Evolutionary conservation across 2,888 invertebrate species (phyloP).

Genomic region (Molanna angustata): DNA sequence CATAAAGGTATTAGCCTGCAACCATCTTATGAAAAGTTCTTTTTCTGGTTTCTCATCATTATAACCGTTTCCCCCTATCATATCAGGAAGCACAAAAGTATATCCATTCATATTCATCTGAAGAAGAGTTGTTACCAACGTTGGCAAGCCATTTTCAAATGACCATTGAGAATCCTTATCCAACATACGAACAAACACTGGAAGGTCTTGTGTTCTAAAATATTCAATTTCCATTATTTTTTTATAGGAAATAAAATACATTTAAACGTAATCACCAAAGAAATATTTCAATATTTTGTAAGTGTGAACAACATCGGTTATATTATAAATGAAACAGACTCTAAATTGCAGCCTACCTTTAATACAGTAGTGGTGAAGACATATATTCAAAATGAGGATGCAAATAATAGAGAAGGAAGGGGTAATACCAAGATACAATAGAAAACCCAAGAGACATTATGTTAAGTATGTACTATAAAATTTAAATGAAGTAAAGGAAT

Average conservation of each 20-base stretch:
- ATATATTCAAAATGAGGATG: too few relatives aligned
- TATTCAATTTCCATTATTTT: background rate
- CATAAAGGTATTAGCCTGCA: slow-evolving; percentile 74
- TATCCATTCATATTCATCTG: slow-evolving; percentile 66
- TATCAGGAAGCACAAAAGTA: slow-evolving; percentile 74
- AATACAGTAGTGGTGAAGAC: too few relatives aligned
- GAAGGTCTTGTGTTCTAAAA: slow-evolving; percentile 63
- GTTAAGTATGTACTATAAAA: too few relatives aligned
- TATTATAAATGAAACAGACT: too few relatives aligned
- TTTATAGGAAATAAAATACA: background rate
- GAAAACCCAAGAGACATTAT: too few relatives aligned
- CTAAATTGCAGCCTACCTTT: too few relatives aligned
- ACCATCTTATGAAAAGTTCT: slow-evolving; percentile 74
- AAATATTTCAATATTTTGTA: too few relatives aligned
- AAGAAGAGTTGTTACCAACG: slow-evolving; percentile 69
- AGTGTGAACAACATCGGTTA: too few relatives aligned
- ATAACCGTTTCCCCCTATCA: slow-evolving; percentile 70
- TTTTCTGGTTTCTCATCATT: slow-evolving; percentile 56
- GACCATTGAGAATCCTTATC: slow-evolving; percentile 74
- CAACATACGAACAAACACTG: slow-evolving; percentile 72
- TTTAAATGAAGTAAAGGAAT: too few relatives aligned
- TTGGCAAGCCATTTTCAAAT: slow-evolving; percentile 65
- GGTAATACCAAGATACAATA: too few relatives aligned
- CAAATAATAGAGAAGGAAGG: too few relatives aligned
- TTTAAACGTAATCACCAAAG: too few relatives aligned